Evolutionary conservation across 2,113 vertebrate genomes (phyloP), one percentile per base, ranked within the genome.

Genomic region (Cyphomyrus discorhynchus): DNA sequence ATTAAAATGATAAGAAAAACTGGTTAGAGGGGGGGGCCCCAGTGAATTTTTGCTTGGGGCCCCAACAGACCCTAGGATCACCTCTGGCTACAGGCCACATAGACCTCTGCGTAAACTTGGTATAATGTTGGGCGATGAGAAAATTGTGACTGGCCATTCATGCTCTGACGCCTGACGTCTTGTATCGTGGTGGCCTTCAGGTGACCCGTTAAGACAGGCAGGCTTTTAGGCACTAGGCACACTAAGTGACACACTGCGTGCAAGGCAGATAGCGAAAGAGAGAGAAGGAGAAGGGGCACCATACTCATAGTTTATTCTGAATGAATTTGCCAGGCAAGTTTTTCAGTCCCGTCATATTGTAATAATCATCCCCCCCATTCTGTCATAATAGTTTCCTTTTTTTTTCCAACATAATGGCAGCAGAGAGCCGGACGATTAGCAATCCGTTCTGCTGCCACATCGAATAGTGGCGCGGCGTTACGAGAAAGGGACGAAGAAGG

Each of bases 161-260:
- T 86, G 17, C 45, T 88, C 45, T 70, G 3, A 46, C 1, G 3
- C 58, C 80, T 70, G n/a, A 70, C 1, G 9, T 19, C 17, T 11
- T 56, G 56, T 90, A 88, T 92, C 89, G 90, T 91, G 90, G 70
- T 89, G 91, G 90, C 90, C 90, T 74, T 56, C 53, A 88, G 89
- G 77, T 90, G 89, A 58, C 42, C 27, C 83, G 74, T 84, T 87
- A n/a, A 53, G 49, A 31, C 49, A 47, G 13, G 52, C 50, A 27
- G 66, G 74, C 62, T 42, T 92, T 89, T 90, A 91, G 53, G 56
- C 74, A 19, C 13, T 24, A 50, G 88, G 86, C 87, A 83, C 77
- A n/a, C 88, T 80, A 90, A 77, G 70, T 74, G 53, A 84, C 85
- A 46, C 82, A 85, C 82, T 21, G 45, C 2, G 24, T 45, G 70